Percentiles rank a stretch among this genome's conserved stretches.
Conservation (phyloP, 2,888 invertebrate genomes). For the Colostygia pectinataria region DNA sequence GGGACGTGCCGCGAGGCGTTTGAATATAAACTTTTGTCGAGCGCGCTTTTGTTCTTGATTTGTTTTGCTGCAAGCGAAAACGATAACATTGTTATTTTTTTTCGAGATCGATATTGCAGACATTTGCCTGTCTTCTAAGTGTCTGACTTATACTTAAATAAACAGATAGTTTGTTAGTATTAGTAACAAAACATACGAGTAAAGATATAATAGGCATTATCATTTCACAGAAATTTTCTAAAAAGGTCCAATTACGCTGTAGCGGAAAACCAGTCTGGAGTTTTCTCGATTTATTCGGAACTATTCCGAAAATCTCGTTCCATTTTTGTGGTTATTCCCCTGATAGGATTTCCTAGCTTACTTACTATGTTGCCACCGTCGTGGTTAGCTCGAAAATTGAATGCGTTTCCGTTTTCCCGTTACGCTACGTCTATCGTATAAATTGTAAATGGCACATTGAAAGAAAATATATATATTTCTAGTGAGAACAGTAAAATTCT, state of each 20-base stretch:
- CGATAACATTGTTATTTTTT: too few relatives aligned
- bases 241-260: neutral
- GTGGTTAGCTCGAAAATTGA: conserved; percentile 28
- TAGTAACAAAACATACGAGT: too few relatives aligned
- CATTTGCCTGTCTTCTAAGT: too few relatives aligned
- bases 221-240: conserved; percentile 2
- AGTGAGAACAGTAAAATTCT: neutral
- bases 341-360: conserved; percentile 31
- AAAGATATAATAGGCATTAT: too few relatives aligned
- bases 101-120: too few relatives aligned
- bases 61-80: neutral
- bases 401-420: conserved; percentile 28
- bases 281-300: conserved; percentile 21
- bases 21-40: conserved; percentile 54
- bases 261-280: conserved; percentile 10
- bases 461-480: conserved; percentile 14
- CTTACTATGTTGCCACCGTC: conserved; percentile 25
- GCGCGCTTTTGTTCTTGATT: conserved; percentile 39
- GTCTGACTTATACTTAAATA: too few relatives aligned
- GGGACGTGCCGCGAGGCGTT: conserved; percentile 59
- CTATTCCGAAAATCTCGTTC: conserved; percentile 26
- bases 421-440: conserved; percentile 15
- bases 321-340: conserved; percentile 30
- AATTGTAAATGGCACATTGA: conserved; percentile 25
- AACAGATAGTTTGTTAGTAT: too few relatives aligned